Evolutionary conservation across 2,113 vertebrate species (phyloP).

Genomic region (Ptychochromis oligacanthus): DNA sequence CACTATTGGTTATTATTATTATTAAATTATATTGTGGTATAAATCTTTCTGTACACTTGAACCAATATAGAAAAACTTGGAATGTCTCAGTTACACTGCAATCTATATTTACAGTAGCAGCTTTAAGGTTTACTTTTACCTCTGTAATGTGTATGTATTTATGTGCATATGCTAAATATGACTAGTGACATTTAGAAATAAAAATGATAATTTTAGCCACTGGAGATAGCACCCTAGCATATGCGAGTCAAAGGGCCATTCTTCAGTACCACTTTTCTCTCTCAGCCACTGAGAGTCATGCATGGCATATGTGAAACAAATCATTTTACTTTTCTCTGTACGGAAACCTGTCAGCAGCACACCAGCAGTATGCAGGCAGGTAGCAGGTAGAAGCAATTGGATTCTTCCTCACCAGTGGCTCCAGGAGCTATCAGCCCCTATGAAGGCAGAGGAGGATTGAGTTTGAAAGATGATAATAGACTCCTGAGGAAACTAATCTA

Average conservation of each 20-base stretch:
- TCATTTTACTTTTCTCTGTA: slow-evolving; percentile 38
- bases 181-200: slow-evolving; percentile 4
- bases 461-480: slow-evolving; percentile 75
- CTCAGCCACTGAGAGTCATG: slow-evolving; percentile 29
- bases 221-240: neutral
- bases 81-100: slow-evolving; percentile 8
- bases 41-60: slow-evolving; percentile 18
- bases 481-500: slow-evolving; percentile 72
- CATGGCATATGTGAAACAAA: slow-evolving; percentile 49
- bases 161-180: neutral
- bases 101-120: slow-evolving; percentile 30
- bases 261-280: slow-evolving; percentile 16
- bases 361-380: slow-evolving; percentile 28
- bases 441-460: slow-evolving; percentile 60
- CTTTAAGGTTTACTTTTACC: slow-evolving; percentile 14
- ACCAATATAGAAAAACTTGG: neutral
- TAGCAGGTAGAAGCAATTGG: slow-evolving; percentile 45
- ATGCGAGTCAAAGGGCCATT: slow-evolving; percentile 15
- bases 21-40: neutral
- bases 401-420: slow-evolving; percentile 44
- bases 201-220: neutral
- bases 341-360: slow-evolving; percentile 21
- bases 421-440: slow-evolving; percentile 54
- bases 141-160: neutral
- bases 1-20: neutral